Evolutionary conservation across 2,888 invertebrate species (phyloP).

Genomic region (Cheilosia grossa): DNA sequence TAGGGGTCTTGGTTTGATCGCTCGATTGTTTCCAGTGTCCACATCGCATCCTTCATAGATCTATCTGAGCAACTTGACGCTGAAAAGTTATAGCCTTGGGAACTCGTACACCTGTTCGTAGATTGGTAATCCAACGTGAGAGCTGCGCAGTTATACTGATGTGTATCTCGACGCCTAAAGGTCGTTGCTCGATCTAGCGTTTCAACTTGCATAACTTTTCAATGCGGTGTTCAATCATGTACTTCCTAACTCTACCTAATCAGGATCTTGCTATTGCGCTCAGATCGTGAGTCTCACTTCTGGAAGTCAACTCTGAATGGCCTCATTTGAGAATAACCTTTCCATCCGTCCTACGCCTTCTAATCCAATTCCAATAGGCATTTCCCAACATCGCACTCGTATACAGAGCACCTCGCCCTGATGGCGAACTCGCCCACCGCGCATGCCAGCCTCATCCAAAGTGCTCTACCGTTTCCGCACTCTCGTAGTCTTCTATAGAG

Average conservation of each 20-base stretch:
- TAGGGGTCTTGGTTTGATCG: too few relatives aligned
- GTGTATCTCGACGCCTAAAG: too few relatives aligned
- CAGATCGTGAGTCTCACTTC: background rate
- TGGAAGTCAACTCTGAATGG: background rate
- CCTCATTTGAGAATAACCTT: conserved; percentile 13
- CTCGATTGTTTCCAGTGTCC: too few relatives aligned
- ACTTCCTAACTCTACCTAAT: background rate
- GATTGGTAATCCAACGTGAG: too few relatives aligned
- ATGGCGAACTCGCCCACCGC: conserved; percentile 2
- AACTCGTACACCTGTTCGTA: too few relatives aligned
- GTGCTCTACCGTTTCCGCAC: conserved; percentile 28
- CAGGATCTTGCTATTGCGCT: background rate
- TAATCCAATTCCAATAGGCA: background rate
- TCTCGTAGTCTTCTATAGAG: background rate
- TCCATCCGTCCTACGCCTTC: conserved; percentile 19
- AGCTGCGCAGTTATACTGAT: too few relatives aligned
- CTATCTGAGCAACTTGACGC: too few relatives aligned
- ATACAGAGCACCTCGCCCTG: conserved; percentile 1
- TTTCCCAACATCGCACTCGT: background rate
- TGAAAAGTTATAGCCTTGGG: too few relatives aligned
- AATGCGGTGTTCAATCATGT: background rate
- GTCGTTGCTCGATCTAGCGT: too few relatives aligned
- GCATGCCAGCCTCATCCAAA: too few relatives aligned
- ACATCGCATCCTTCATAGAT: too few relatives aligned
- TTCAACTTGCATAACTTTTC: too few relatives aligned